Evolutionary conservation across 2,113 vertebrate species (phyloP).

Genomic region (Spea bombifrons): DNA sequence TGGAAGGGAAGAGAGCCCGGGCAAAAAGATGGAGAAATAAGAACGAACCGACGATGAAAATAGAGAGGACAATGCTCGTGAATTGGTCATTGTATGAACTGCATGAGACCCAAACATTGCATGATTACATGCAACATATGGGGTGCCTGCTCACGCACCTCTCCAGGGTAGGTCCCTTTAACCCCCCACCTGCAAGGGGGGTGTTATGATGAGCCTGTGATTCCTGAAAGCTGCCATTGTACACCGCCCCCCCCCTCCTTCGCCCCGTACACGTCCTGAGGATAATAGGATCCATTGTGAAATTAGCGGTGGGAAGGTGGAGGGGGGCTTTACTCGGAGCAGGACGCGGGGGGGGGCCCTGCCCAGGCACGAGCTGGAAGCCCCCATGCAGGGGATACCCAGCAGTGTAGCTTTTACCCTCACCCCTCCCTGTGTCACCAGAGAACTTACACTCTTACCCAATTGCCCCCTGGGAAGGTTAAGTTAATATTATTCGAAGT

Average conservation of each 20-base stretch:
- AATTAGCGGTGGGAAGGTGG: not conserved
- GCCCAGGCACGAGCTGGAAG: not conserved
- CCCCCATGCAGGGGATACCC: not conserved
- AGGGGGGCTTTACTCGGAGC: not conserved
- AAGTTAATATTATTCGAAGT: not conserved
- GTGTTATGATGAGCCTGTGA: conserved; percentile 26
- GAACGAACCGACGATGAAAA: not conserved
- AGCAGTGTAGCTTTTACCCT: not conserved
- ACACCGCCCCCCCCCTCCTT: not conserved
- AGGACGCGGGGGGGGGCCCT: conserved; percentile 1
- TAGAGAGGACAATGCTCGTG: too few relatives aligned
- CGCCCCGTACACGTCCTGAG: conserved; percentile 13
- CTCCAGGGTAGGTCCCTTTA: not conserved
- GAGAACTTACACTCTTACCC: not conserved
- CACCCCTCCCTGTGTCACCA: not conserved
- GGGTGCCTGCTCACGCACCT: not conserved
- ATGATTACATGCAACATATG: not conserved
- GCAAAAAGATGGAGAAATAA: not conserved
- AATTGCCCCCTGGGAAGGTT: not conserved
- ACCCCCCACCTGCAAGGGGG: conserved; percentile 17
- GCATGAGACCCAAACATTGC: not conserved
- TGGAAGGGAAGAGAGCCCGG: not conserved
- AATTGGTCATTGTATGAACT: not conserved
- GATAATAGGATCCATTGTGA: conserved; percentile 17
- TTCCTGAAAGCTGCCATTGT: conserved; percentile 33